phyloP scores from a whole-genome alignment of 2,888 invertebrate genomes.

The Nasonovia ribisnigri region DNA sequence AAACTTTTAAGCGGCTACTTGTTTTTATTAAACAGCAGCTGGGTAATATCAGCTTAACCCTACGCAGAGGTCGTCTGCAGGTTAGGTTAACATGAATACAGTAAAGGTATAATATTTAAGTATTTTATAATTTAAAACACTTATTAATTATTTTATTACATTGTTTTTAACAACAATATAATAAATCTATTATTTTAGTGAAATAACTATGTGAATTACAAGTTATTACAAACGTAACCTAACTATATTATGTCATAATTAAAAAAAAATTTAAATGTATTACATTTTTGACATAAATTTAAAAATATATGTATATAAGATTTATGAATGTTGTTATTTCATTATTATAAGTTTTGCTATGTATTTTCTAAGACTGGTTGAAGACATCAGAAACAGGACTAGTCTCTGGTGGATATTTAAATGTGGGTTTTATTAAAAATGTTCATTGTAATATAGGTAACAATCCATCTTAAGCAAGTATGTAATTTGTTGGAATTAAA shows the following conservation, averaged over 20 bases:
- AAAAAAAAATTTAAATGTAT: neutral
- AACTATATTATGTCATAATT: neutral
- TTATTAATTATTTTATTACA: neutral
- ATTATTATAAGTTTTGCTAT: neutral
- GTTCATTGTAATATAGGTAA: neutral
- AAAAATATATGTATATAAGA: neutral
- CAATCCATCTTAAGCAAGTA: neutral
- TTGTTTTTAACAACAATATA: neutral
- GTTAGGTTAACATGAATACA: too few relatives aligned
- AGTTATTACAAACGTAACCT: neutral
- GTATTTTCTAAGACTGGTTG: neutral
- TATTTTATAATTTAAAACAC: too few relatives aligned
- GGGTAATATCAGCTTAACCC: too few relatives aligned
- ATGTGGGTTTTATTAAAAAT: neutral
- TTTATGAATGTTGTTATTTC: neutral
- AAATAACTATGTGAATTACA: neutral
- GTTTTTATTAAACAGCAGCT: too few relatives aligned
- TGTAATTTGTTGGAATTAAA: neutral
- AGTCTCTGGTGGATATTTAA: neutral
- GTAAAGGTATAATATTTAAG: too few relatives aligned
- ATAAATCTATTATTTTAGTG: neutral
- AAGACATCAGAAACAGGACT: neutral
- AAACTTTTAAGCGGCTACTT: too few relatives aligned
- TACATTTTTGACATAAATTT: neutral
- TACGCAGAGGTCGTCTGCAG: too few relatives aligned